A percentile compares a stretch with the other conserved stretches of the same genome.
These are phyloP conservation scores for Champsocephalus gunnari DNA, from an alignment of 2,797 vertebrate genomes.

Conservation along the genomic window DNA sequence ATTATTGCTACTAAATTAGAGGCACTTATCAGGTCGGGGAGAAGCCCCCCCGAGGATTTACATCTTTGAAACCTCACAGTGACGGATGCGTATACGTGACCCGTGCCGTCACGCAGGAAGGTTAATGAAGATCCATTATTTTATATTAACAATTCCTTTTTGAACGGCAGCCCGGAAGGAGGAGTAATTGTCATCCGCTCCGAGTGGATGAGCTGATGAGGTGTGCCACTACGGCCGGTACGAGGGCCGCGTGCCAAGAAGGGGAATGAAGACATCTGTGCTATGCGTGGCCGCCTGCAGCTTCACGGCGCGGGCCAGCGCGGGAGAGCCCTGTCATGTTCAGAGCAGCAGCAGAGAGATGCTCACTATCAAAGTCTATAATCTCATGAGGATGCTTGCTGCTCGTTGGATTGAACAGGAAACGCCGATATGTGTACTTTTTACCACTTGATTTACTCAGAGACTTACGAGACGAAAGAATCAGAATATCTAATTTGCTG, in stretches of 20 bases:
- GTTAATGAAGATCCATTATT: constrained; percentile 37
- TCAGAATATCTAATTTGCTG: too few relatives aligned
- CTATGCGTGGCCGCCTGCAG: constrained; percentile 61
- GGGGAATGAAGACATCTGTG: constrained; percentile 71
- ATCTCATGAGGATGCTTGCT: constrained; percentile 50
- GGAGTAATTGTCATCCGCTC: constrained; percentile 31
- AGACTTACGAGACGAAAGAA: too few relatives aligned
- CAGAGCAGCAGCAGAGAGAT: constrained; percentile 12
- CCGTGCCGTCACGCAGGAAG: constrained; percentile 16
- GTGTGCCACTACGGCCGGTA: constrained; percentile 16
- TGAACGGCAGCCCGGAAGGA: constrained; percentile 39
- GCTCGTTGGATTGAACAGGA: constrained; percentile 15
- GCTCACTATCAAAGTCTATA: constrained; percentile 34
- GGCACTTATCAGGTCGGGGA: constrained; percentile 47
- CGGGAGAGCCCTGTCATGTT: constrained; percentile 16
- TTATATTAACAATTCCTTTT: constrained; percentile 39
- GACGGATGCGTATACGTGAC: constrained; percentile 27
- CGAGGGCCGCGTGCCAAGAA: constrained; percentile 49
- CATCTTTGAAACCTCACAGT: constrained; percentile 28
- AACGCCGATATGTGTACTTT: neutral
- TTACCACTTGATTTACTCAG: too few relatives aligned
- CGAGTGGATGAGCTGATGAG: constrained; percentile 37
- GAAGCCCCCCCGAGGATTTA: constrained; percentile 43
- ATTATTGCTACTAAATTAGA: constrained; percentile 62
- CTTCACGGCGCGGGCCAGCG: constrained; percentile 56